Percentiles rank a stretch among this genome's conserved stretches.
These are phyloP conservation scores for Oxyteleia sp. DNA, from an alignment of 2,888 invertebrate genomes.

Conservation along the genomic window DNA sequence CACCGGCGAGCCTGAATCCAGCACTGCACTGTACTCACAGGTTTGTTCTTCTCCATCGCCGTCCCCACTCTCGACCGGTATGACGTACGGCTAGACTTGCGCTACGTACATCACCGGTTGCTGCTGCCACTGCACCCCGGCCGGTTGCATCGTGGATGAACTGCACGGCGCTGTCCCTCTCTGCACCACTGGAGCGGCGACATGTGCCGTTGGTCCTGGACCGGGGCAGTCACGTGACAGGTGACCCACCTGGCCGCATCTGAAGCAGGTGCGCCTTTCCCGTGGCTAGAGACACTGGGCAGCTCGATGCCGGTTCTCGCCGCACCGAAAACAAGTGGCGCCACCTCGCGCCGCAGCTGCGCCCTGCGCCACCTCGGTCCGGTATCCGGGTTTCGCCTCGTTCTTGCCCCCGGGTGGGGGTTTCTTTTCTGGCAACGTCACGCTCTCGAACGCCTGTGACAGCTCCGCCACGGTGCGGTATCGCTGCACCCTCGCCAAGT, in stretches of 20 bases:
- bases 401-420: neutral
- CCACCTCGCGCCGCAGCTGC: neutral
- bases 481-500: constrained; percentile 21
- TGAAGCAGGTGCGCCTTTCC: constrained; percentile 9
- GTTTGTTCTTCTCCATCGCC: neutral
- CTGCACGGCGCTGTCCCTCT: neutral
- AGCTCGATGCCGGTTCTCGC: neutral
- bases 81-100: constrained; percentile 13
- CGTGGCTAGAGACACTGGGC: neutral
- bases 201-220: neutral
- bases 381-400: neutral
- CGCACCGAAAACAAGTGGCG: neutral
- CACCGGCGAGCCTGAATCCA: constrained; percentile 14
- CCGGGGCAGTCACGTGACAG: constrained; percentile 14
- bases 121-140: too few relatives aligned
- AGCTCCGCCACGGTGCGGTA: neutral
- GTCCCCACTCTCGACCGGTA: constrained; percentile 13
- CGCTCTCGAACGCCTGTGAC: neutral
- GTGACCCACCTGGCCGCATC: constrained; percentile 14
- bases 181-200: too few relatives aligned
- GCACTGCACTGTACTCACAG: neutral
- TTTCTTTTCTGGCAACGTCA: neutral
- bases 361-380: neutral
- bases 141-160: neutral
- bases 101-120: neutral